Base-by-base conservation (phyloP, 1,140 invertebrate genomes). In the Mactra quadrangularis region DNA sequence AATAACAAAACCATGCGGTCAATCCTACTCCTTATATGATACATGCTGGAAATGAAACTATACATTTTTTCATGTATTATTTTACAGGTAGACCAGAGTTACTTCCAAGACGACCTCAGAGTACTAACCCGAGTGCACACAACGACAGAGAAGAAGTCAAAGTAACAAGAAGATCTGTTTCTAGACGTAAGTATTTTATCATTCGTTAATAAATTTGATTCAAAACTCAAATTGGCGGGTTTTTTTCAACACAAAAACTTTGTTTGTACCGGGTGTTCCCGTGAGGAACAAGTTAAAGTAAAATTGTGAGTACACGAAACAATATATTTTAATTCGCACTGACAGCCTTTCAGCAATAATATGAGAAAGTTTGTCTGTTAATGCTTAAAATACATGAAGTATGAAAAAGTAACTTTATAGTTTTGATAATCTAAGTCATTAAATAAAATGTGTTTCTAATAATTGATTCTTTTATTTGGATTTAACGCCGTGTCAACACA, bases 91-190 rank as follows among this genome's bases (percentile, higher is more conserved):
- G 17, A 22, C 27, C 62, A 3, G 62, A 66, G 3, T n/a, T 66
- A 66, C 25, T 66, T 3, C 41, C 35, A n/a, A 66, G 41, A 47
- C 35, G 62, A 66, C 62, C 62, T 66, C 22, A 35, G 45, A 66
- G 62, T 47, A 22, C 62, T 22, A 35, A 29, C 7, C 19, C 41
- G 1, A 27, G 62, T 66, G n/a, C 27, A 6, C 35, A 47, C 25
- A 17, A 25, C 13, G 22, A 66, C 62, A 47, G 38, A 11, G 41
- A 55, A n/a, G 71, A 57, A 15, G 25, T 41, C 19, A 52, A 74
- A 29, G 53, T 59, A 4, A 74, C 71, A 3, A 74, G 71, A 74
- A 53, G 35, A 59, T 74, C 53, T 25, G 71, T 74, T 1, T 74
- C 71, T 29, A 74, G 71, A n/a, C 71, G 71, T 74, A 74, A 55